Base-by-base conservation (phyloP, 1,140 invertebrate species). In the Mactra quadrangularis region DNA sequence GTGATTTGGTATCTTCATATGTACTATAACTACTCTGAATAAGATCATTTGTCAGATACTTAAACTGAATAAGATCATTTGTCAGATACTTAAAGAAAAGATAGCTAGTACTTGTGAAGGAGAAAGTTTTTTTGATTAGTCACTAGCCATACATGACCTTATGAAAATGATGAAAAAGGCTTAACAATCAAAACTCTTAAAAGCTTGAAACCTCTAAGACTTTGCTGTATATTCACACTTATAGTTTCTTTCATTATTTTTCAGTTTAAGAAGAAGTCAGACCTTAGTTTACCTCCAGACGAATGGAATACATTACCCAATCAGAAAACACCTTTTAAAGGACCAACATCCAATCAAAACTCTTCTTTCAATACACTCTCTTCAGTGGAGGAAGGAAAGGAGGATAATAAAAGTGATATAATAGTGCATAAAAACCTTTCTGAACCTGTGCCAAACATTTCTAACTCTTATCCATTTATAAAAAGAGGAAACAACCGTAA, bases 241-340 rank as follows among this genome's bases (percentile, higher is more conserved):
- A 41, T 15, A 7, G 6, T 62, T 62, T 62, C 59, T 68, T 15
- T 45, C 62, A 53, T 27, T 45, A 31, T 81, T 1, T 82, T 82
- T 72, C 15, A 78, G 60, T 78, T 68, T 27, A 78, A 68, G 47
- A 78, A 64, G 35, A 64, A 55, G 22, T 45, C 74, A 62, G 55
- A 76, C 29, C 59, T 76, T 17, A 76, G 53, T 74, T 52, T 74
- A 57, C 71, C 71, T 41, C 71, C 71, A 59, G 71, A 74, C 25
- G 55, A 62, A 52, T 76, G 41, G 64, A 68, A 68, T 19, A 50
- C 3, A 6, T 25, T 68, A 60, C 35, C 59, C 59, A 76, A 52
- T 76, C 55, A 76, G 41, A 76, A 41, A 31, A 15, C 72, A 60
- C 72, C 72, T 47, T 60, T 75, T n/a, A 75, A 75, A 60, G 72